Conservation (phyloP, 2,797 vertebrate genomes). For the Kryptopterus vitreolus region DNA sequence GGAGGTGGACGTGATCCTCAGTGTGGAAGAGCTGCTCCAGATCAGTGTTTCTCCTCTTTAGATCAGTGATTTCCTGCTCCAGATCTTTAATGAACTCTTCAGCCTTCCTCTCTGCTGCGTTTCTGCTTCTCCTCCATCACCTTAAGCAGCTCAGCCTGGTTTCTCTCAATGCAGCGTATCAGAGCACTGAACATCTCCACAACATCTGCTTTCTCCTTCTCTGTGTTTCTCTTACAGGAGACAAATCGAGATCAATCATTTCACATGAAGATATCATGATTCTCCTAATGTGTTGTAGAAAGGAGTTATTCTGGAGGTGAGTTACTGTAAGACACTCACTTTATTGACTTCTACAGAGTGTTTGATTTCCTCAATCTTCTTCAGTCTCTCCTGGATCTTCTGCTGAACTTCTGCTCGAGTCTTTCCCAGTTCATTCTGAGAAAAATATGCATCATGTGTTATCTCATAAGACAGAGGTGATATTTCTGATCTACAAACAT, state of each 20-base stretch:
- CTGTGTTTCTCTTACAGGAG: not conserved
- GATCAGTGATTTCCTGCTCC: slow-evolving; percentile 29
- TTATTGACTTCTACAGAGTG: slow-evolving; percentile 15
- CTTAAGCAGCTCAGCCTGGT: slow-evolving; percentile 19
- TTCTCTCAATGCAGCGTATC: slow-evolving; percentile 31
- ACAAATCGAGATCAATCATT: not conserved
- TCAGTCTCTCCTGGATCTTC: slow-evolving; percentile 14
- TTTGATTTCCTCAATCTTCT: slow-evolving; percentile 6
- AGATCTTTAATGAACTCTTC: slow-evolving; percentile 28
- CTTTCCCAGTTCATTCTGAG: not conserved
- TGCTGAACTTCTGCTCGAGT: slow-evolving; percentile 9
- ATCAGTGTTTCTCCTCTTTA: slow-evolving; percentile 18
- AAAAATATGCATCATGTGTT: not conserved
- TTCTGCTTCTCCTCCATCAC: slow-evolving; percentile 30
- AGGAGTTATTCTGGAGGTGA: not conserved
- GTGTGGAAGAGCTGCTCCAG: slow-evolving; percentile 32
- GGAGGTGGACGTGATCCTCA: slow-evolving; percentile 45
- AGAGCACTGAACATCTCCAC: slow-evolving; percentile 19
- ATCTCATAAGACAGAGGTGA: not conserved
- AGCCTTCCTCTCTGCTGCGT: slow-evolving; percentile 21
- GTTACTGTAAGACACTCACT: not conserved
- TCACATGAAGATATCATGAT: not conserved
- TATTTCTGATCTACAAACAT: not conserved
- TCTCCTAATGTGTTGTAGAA: not conserved
- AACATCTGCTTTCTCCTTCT: slow-evolving; percentile 17